Evolutionary conservation across 1,140 invertebrate species (phyloP).

Genomic region (Brachionus plicatilis): DNA sequence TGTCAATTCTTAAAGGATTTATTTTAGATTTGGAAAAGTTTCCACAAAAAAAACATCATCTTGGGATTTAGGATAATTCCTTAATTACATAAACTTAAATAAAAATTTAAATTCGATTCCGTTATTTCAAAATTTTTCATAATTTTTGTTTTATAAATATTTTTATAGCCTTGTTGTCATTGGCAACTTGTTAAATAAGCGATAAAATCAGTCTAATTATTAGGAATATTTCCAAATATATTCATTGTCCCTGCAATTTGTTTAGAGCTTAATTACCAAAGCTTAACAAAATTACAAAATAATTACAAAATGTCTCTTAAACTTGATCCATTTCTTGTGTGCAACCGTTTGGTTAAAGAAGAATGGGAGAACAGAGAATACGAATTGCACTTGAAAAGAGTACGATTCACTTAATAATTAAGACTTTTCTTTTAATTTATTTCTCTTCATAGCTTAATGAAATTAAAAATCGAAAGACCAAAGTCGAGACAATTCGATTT

Average conservation of each 20-base stretch:
- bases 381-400: slow-evolving; percentile 22
- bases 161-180: not conserved
- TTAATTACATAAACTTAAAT: not conserved
- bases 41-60: not conserved
- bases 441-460: not conserved
- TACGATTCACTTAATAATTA: not conserved
- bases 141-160: slow-evolving; percentile 1
- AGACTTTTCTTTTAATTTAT: not conserved
- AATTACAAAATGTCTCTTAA: not conserved
- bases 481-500: not conserved
- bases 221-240: not conserved
- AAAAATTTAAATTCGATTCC: not conserved
- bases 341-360: slow-evolving; percentile 29
- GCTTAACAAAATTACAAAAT: not conserved
- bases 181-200: not conserved
- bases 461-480: slow-evolving; percentile 17
- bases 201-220: not conserved
- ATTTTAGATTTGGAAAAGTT: not conserved
- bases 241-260: not conserved
- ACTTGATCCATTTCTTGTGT: not conserved
- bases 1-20: not conserved
- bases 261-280: not conserved
- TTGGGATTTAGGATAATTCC: not conserved
- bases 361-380: slow-evolving; percentile 33
- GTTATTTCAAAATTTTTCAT: slow-evolving; percentile 14